Base-by-base conservation (phyloP, 37 sponge, comb jelly and placozoan species). In the Spongilla lacustris region DNA sequence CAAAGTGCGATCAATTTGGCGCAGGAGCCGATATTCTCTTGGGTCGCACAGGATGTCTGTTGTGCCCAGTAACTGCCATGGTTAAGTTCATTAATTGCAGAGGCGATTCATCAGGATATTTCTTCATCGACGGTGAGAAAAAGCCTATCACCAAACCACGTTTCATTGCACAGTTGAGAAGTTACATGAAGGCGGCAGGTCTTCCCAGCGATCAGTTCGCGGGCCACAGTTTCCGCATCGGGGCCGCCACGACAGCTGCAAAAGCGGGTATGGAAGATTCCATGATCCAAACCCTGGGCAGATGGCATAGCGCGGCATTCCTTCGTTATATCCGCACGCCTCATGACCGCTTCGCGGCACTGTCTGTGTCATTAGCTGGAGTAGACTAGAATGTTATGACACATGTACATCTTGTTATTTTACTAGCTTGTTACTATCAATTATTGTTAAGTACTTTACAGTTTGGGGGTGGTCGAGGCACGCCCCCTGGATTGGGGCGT, bases 211-310 rank as follows among this genome's bases (percentile, higher is more conserved):
- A 38, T 10, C 80, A 50, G 66, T 79, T 49, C 23, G 80, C 80
- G 30, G 50, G 58, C 31, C 67, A 79, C 26, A 79, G 80, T 30
- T 79, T 79, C 30, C 50, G 80, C 24, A 79, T 79, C 22, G 66
- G 80, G 24, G 66, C 80, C 21, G 80, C 80, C 22, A 79, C 80
- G 5, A 49, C 80, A 12, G 80, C 80, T 58, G 80, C 80, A 13
- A 24, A n/a, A 25, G 80, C 67, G 13, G 80, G 80, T 30, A 13
- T 79, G 6, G 25, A 8, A 50, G 80, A 38, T 23, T 79, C 58
- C 31, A 49, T 29, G 14, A 79, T 79, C 50, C 50, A 79, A 48
- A 50, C 58, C 27, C 66, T 79, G 25, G 80, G 80, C 30, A n/a
- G 80, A 8, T 79, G 80, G 80, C 66, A 38, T 23, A 79, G 66